Percentiles rank a stretch among this genome's conserved stretches.
Evolutionary conservation across 2,888 invertebrate genomes (phyloP).

Genomic region (Macrosiphum euphorbiae): DNA sequence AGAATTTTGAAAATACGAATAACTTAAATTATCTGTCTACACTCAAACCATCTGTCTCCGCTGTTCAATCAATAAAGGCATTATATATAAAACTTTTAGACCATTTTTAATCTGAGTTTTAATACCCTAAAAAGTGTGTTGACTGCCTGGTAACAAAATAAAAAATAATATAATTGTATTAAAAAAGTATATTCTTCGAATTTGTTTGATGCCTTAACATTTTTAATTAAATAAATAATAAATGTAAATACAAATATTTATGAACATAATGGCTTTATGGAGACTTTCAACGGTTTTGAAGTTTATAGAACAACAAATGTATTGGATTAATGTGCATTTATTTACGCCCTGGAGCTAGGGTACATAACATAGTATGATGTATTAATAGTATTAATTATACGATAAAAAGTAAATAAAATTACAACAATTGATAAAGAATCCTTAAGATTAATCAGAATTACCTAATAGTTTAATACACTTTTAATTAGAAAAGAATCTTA

Average conservation of each 20-base stretch:
- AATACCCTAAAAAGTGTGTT: not conserved
- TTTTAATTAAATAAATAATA: slow-evolving; percentile 3
- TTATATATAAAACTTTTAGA: not conserved
- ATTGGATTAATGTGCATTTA: not conserved
- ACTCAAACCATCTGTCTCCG: not conserved
- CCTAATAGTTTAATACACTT: not conserved
- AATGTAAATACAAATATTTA: not conserved
- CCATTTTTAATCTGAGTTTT: not conserved
- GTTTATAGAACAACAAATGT: not conserved
- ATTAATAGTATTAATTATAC: not conserved
- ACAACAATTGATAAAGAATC: not conserved
- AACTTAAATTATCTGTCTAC: not conserved
- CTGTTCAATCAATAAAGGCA: not conserved
- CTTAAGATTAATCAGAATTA: not conserved
- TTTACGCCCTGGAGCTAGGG: not conserved
- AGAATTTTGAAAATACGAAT: not conserved
- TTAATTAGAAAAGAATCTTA: not conserved
- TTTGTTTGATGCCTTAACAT: not conserved
- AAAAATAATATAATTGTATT: not conserved
- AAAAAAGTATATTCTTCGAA: not conserved
- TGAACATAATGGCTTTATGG: not conserved
- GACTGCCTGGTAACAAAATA: not conserved
- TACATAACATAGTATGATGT: not conserved
- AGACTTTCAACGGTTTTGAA: not conserved
- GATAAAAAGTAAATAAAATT: not conserved